Conservation (phyloP, 1,140 invertebrate species). For the Maconellicoccus hirsutus region DNA sequence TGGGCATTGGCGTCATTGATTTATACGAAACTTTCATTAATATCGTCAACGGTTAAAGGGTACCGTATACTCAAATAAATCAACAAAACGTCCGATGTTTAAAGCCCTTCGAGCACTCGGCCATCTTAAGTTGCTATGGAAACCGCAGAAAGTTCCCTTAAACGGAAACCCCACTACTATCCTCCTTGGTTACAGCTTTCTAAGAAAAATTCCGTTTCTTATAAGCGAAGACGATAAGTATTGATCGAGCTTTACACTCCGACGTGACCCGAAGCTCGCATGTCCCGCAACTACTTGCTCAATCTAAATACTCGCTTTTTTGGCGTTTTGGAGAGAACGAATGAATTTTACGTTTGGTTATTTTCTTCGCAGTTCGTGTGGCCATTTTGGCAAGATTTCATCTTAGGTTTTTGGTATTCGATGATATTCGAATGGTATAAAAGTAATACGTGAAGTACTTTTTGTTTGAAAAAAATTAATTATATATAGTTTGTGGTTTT, state of each 20-base stretch:
- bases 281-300: neutral
- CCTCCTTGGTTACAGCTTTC: neutral
- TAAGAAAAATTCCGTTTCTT: conserved; percentile 22
- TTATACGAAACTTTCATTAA: conserved; percentile 19
- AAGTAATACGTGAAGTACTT: too few species aligned
- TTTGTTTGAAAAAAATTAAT: too few species aligned
- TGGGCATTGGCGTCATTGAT: conserved; percentile 5
- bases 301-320: neutral
- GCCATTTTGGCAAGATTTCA: too few species aligned
- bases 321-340: neutral
- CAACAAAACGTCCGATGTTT: conserved; percentile 17
- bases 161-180: conserved; percentile 9
- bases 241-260: conserved; percentile 3
- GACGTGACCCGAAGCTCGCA: neutral
- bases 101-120: conserved; percentile 18
- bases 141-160: conserved; percentile 21
- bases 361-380: too few species aligned
- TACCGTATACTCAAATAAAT: conserved; percentile 19
- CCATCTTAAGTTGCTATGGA: conserved; percentile 22
- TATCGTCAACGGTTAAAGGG: conserved; percentile 22
- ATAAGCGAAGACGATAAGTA: conserved; percentile 20
- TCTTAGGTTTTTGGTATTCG: too few species aligned
- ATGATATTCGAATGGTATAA: too few species aligned
- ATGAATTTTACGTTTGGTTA: neutral
- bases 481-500: too few species aligned